phyloP scores from a whole-genome alignment of 2,113 vertebrate genomes.

The Epinephelus cyanopodus region DNA sequence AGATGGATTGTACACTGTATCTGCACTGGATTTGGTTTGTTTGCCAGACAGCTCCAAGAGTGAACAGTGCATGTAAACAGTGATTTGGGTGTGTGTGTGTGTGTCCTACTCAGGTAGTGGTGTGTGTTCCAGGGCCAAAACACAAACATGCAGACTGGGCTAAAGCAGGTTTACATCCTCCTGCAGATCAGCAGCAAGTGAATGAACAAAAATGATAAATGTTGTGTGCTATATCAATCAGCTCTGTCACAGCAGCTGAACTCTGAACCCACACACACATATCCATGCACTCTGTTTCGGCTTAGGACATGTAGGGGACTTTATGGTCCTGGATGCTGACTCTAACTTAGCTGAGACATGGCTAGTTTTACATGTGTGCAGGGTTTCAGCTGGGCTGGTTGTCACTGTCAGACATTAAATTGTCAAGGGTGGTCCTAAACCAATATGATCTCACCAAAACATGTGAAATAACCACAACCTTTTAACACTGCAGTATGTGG shows the following conservation, averaged over 20 bases:
- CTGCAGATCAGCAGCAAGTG: conserved; percentile 38
- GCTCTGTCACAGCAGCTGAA: conserved; percentile 4
- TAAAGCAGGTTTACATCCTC: conserved; percentile 9
- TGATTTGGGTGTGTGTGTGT: conserved; percentile 24
- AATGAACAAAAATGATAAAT: conserved; percentile 15
- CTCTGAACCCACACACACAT: conserved; percentile 14
- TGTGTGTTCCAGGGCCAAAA: conserved; percentile 23
- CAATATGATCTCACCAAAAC: too few relatives aligned
- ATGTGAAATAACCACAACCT: too few relatives aligned
- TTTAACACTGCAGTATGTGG: too few relatives aligned
- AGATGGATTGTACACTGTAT: conserved; percentile 39
- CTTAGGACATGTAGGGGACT: neutral
- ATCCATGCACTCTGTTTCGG: neutral
- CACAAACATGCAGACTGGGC: conserved; percentile 29
- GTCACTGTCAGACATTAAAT: conserved; percentile 4
- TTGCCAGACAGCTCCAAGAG: conserved; percentile 53
- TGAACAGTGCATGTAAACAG: conserved; percentile 19
- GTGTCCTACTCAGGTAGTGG: conserved; percentile 29
- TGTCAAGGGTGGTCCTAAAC: neutral
- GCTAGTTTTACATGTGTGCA: neutral
- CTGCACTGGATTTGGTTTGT: conserved; percentile 52
- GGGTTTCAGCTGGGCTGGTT: neutral
- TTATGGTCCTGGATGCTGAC: neutral
- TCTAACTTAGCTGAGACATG: neutral
- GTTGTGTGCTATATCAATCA: conserved; percentile 3